These are phyloP conservation scores for Magallana gigas DNA, from an alignment of 1,140 invertebrate species.

Conservation along the genomic window DNA sequence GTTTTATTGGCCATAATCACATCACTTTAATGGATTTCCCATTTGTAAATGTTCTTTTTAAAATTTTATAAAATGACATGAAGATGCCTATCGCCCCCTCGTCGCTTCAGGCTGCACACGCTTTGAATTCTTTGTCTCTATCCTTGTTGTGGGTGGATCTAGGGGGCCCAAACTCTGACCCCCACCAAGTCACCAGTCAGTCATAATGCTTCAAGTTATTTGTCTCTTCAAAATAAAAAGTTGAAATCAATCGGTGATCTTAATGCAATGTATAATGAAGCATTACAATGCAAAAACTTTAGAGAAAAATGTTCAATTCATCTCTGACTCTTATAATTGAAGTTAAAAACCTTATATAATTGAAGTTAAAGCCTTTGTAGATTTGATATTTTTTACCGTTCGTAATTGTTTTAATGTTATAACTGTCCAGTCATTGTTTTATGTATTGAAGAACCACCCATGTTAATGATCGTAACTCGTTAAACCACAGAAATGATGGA, in stretches of 20 bases:
- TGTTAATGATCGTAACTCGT: background rate
- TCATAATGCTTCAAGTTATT: background rate
- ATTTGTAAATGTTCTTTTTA: conserved; percentile 26
- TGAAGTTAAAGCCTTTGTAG: too few relatives aligned
- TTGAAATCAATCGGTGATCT: background rate
- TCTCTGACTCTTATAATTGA: too few relatives aligned
- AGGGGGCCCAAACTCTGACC: background rate
- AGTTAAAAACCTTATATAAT: too few relatives aligned
- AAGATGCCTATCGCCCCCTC: conserved; percentile 5
- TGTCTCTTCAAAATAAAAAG: background rate
- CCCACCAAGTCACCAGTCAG: too few relatives aligned
- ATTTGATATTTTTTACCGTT: too few relatives aligned
- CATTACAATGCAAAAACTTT: too few relatives aligned
- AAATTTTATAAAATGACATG: conserved; percentile 3
- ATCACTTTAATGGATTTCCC: conserved; percentile 10
- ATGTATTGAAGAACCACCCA: background rate
- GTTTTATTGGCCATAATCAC: background rate
- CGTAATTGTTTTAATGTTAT: background rate
- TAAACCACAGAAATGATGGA: background rate
- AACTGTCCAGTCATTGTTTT: background rate
- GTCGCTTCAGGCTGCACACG: background rate
- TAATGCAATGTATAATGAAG: background rate
- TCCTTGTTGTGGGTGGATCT: background rate
- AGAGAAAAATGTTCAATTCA: too few relatives aligned
- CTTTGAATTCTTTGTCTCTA: background rate